Percentiles rank a stretch among this genome's conserved stretches.
Evolutionary conservation across 2,888 invertebrate genomes (phyloP).

Genomic region (Marasmarcha lunaedactyla): DNA sequence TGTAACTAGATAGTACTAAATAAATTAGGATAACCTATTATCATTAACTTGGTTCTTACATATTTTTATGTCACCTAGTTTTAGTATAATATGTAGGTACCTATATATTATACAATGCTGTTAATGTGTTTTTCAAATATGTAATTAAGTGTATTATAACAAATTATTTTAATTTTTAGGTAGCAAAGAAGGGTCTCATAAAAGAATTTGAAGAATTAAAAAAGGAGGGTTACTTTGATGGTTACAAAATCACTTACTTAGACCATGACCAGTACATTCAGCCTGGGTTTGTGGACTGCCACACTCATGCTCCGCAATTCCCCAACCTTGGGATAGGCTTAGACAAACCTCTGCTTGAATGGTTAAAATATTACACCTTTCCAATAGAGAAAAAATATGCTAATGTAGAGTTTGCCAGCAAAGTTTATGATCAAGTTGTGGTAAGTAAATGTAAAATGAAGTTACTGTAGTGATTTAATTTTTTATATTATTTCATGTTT

Average conservation of each 20-base stretch:
- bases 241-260: slow-evolving; percentile 26
- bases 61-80: no score
- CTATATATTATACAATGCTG: no score
- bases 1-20: no score
- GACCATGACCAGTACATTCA: slow-evolving; percentile 76
- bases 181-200: slow-evolving; percentile 28
- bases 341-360: slow-evolving; percentile 83
- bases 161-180: no score
- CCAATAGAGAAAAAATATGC: slow-evolving; percentile 82
- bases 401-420: slow-evolving; percentile 75
- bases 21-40: no score
- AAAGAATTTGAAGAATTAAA: slow-evolving; percentile 26
- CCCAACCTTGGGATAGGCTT: slow-evolving; percentile 88
- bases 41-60: no score
- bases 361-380: slow-evolving; percentile 89
- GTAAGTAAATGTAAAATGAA: slow-evolving; percentile 73
- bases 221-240: slow-evolving; percentile 21
- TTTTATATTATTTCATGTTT: no score
- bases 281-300: slow-evolving; percentile 91
- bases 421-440: slow-evolving; percentile 82
- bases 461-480: background rate
- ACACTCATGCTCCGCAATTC: slow-evolving; percentile 91
- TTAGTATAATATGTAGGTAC: no score
- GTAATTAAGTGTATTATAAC: no score
- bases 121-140: no score